These are phyloP conservation scores for Cryptoleucopteryx plumbea DNA, from an alignment of 2,113 vertebrate genomes.

Conservation along the genomic window DNA sequence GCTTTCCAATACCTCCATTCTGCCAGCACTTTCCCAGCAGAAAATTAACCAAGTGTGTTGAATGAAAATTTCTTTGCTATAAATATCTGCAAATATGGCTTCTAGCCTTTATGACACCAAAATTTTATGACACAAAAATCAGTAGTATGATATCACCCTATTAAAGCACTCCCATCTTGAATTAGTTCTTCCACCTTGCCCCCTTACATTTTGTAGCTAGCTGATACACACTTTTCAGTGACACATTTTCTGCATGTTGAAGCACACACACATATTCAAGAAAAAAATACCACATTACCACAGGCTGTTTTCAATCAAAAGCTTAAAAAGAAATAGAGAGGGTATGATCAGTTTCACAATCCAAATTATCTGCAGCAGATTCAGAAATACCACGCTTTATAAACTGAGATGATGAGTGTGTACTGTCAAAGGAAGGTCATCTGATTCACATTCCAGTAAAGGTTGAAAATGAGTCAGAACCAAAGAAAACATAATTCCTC, in stretches of 20 bases:
- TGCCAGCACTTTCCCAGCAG: not conserved
- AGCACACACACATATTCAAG: not conserved
- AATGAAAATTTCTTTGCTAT: not conserved
- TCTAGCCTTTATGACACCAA: not conserved
- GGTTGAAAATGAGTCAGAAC: conserved; percentile 49
- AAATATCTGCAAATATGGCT: not conserved
- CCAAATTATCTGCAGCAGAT: conserved; percentile 31
- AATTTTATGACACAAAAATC: not conserved
- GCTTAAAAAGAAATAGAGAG: conserved; percentile 1
- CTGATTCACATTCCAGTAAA: conserved; percentile 52
- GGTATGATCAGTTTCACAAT: not conserved
- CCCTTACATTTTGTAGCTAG: not conserved
- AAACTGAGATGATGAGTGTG: conserved; percentile 6
- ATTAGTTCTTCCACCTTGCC: not conserved
- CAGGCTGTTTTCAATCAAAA: conserved; percentile 14
- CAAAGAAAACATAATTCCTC: conserved; percentile 30
- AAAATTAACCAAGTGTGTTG: not conserved
- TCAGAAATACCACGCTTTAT: conserved; percentile 30
- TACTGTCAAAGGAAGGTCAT: conserved; percentile 34
- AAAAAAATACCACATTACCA: not conserved
- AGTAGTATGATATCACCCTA: not conserved
- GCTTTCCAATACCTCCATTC: not conserved
- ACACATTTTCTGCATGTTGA: not conserved
- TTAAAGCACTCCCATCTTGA: not conserved
- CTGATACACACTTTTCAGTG: not conserved